Conservation (phyloP, 2,888 invertebrate genomes). For the Willowsia nigromaculata region DNA sequence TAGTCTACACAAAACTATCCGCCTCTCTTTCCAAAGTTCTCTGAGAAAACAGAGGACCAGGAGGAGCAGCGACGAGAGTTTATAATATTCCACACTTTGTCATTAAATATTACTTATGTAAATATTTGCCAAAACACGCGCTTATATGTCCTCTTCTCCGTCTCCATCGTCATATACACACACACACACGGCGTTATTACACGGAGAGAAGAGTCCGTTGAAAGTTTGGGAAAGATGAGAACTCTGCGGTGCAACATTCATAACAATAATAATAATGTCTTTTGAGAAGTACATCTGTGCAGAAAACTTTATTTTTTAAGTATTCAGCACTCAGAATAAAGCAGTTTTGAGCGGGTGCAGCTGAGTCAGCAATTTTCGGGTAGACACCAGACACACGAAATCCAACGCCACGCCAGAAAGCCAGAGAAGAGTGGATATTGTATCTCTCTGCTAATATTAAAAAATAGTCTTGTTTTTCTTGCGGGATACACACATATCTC, state of each 20-base stretch:
- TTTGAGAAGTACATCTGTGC: background rate
- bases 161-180: too few relatives aligned
- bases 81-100: constrained; percentile 21
- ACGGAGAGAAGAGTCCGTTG: background rate
- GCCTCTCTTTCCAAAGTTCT: too few relatives aligned
- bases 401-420: background rate
- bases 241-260: too few relatives aligned
- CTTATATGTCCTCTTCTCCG: background rate
- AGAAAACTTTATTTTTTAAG: background rate
- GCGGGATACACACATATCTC: background rate
- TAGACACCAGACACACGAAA: background rate
- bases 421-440: background rate
- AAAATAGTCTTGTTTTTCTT: background rate
- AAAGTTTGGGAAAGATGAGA: background rate
- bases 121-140: constrained; percentile 37
- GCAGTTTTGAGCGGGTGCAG: background rate
- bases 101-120: constrained; percentile 52
- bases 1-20: too few relatives aligned
- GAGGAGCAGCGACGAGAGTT: background rate
- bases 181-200: too few relatives aligned
- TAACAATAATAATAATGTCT: background rate
- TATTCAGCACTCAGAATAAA: background rate
- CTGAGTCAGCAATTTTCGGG: constrained; percentile 2
- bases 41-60: background rate
- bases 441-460: background rate